Evolutionary conservation across 1,140 invertebrate species (phyloP), one percentile per base, ranked within the genome.

Genomic region (Drosophila subpulchrella): DNA sequence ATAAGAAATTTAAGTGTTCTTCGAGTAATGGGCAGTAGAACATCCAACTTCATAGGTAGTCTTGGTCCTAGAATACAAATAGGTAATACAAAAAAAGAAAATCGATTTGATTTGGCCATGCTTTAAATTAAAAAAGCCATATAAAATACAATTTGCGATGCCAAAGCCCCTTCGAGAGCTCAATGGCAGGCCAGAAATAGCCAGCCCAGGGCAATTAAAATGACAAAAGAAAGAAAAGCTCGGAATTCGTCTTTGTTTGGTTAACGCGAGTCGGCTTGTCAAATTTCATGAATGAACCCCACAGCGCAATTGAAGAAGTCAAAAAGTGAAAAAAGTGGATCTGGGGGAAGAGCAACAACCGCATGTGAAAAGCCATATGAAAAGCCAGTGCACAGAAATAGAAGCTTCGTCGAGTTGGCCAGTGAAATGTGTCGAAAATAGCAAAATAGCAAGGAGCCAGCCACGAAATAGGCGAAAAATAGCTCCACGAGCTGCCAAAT

Each of bases 271-370:
- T 75, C 71, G 56, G 66, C 58, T 70, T 88, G 79, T 88, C 83
- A 83, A 88, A 75, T 79, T 86, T 83, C 83, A 86, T 86, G 83
- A 86, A 86, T 86, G 83, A 83, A 88, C 75, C 56, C 65, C 24
- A 39, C 24, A 50, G 70, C 63, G 70, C 75, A 82, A 79, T 88
- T 83, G 75, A 86, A 79, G 79, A 66, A 58, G 53, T 51, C 63
- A 56, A 38, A 67, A 76, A 76, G 60, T 24, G 20, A 57, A 53
- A 10, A 34, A 34, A 34, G 32, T 34, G 32, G 32, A 34, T 10
- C 7, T 34, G 32, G 32, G 41, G 17, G 11, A 63, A 72, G 41
- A 65, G 46, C 41, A 78, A 57, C 34, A 78, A 60, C 51, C 58
- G 34, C 48, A 41, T 44, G 15, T 27, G 39, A 57, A 38, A 53